These are phyloP conservation scores for Ophion ellenae DNA, from an alignment of 2,888 invertebrate species.

Conservation along the genomic window DNA sequence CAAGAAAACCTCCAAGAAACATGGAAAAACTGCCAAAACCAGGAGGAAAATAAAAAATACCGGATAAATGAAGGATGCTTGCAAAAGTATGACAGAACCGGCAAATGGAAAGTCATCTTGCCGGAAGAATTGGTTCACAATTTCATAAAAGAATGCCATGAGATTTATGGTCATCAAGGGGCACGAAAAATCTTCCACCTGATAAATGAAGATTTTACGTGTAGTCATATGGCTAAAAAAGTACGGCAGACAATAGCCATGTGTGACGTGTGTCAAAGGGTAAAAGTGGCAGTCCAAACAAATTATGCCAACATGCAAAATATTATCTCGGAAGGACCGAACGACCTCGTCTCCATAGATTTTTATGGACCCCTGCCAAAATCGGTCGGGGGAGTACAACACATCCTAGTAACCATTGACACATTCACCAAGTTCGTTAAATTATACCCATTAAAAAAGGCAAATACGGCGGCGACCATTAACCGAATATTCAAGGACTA, in stretches of 20 bases:
- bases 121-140: neutral
- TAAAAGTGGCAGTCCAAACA: neutral
- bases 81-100: neutral
- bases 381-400: neutral
- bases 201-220: neutral
- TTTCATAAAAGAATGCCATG: neutral
- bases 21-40: neutral
- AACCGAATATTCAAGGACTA: too few relatives aligned
- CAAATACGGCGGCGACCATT: neutral
- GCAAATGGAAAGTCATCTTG: neutral
- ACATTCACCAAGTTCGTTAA: slow-evolving; percentile 19
- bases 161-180: neutral
- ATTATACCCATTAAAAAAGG: neutral
- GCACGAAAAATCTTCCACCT: neutral
- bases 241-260: neutral
- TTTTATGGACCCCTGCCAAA: slow-evolving; percentile 17
- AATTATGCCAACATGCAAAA: neutral
- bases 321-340: neutral
- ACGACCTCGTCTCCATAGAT: slow-evolving; percentile 12
- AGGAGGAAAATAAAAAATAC: too few relatives aligned
- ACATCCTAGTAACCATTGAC: slow-evolving; percentile 18
- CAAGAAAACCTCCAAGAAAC: too few relatives aligned
- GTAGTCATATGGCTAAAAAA: neutral
- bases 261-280: neutral
- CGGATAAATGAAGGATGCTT: neutral